Base-by-base conservation (phyloP, 2,888 invertebrate genomes). In the Neelides folsomi region DNA sequence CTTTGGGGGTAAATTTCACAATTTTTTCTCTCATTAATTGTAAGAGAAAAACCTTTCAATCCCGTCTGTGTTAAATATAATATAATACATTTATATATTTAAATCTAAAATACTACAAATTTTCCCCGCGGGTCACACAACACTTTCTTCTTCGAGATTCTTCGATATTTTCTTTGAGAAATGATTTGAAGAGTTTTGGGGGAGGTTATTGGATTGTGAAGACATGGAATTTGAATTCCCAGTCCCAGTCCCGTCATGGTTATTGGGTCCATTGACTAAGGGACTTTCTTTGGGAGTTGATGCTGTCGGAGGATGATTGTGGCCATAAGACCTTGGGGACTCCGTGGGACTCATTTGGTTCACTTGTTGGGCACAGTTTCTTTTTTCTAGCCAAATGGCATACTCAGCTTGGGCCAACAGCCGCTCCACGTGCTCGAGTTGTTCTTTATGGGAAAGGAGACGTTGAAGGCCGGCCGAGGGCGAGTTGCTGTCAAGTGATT, bases 401-500 rank as follows among this genome's bases (percentile, higher is more conserved):
- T 62, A 65, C 45, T 65, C 65, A n/a, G 65, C 65, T 54, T 65
- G 65, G 36, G 65, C 65, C 52, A 65, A 55, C 39, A 65, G 62
- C 56, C 59, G 60, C 49, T 65, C 65, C 34, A 65, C 65, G 44
- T 63, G 63, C 51, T 65, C 65, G 50, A 65, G 49, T 49, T 65
- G 65, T 43, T 65, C 65, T 52, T 65, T 65, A 42, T 65, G 65
- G 43, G 62, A 62, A 50, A 65, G 57, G 46, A 65, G 55, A 47
- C 65, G 57, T 57, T 65, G 63, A 41, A 65, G 56, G 50, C 65
- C 65, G 49, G 65, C 63, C 43, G 63, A 62, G 54, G 63, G 63
- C 20, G 63, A 56, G 55, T 62, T 63, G 49, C 59, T 60, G 55
- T 65, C 65, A 51, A 65, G 55, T 45, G 65, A 65, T 56, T 65